Evolutionary conservation across 2,113 vertebrate species (phyloP).

Genomic region (Oxygymnocypris stewartii): DNA sequence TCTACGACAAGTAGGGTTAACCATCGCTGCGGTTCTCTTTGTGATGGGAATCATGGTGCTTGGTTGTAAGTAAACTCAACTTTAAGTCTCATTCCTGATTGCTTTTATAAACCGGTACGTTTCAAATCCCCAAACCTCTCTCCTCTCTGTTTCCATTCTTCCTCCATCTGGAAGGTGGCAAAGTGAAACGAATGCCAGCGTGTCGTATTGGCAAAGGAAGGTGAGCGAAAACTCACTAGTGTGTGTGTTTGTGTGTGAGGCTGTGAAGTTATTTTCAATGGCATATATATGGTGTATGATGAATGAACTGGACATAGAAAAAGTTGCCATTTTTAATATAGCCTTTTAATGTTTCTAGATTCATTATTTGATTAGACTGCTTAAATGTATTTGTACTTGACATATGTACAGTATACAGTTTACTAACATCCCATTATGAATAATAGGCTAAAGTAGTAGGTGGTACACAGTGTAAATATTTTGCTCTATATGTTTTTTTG

Average conservation of each 20-base stretch:
- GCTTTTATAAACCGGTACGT: neutral
- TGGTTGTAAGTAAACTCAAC: slow-evolving; percentile 67
- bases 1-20: slow-evolving; percentile 59
- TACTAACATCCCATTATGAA: neutral
- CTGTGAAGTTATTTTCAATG: neutral
- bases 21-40: slow-evolving; percentile 70
- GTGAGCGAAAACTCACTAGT: slow-evolving; percentile 38
- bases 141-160: neutral
- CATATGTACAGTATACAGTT: neutral
- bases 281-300: neutral
- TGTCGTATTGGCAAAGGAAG: slow-evolving; percentile 41
- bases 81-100: neutral
- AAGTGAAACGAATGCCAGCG: slow-evolving; percentile 33
- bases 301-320: neutral
- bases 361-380: neutral
- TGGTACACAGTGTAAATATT: neutral
- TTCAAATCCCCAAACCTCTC: neutral
- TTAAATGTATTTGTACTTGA: neutral
- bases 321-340: neutral
- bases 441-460: neutral
- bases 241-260: neutral
- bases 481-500: neutral
- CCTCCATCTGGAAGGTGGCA: slow-evolving; percentile 46
- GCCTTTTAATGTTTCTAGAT: neutral
- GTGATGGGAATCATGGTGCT: slow-evolving; percentile 72